Percentiles rank a stretch among this genome's conserved stretches.
These are phyloP conservation scores for Theonella swinhoei DNA, from an alignment of 37 sponge, comb jelly and placozoan species.

Conservation along the genomic window DNA sequence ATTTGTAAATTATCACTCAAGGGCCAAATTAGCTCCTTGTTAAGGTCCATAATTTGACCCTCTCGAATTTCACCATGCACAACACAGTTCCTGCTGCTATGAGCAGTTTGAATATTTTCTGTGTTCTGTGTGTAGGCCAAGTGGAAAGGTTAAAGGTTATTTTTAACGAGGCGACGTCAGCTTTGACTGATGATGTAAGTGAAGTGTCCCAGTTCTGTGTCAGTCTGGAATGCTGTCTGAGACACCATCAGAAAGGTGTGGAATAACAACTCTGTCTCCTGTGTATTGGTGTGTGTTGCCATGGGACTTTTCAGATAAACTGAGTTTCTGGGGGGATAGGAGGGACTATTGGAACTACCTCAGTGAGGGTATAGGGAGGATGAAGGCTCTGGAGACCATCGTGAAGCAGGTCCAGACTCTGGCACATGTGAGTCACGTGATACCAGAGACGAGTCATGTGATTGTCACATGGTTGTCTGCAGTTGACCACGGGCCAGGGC, in stretches of 20 bases:
- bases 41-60: background rate
- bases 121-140: slow-evolving; percentile 12
- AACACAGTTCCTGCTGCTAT: background rate
- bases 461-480: background rate
- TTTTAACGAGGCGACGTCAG: slow-evolving; percentile 1
- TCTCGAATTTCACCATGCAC: background rate
- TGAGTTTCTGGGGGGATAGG: slow-evolving; percentile 84
- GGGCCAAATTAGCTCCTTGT: background rate
- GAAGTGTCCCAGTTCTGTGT: slow-evolving; percentile 66
- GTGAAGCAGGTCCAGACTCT: slow-evolving; percentile 53
- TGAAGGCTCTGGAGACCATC: slow-evolving; percentile 50
- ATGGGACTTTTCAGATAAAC: slow-evolving; percentile 73
- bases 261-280: background rate
- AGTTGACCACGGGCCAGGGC: slow-evolving; percentile 70
- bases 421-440: slow-evolving; percentile 46
- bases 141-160: slow-evolving; percentile 68
- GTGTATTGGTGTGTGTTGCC: no score
- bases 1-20: no score
- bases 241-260: slow-evolving; percentile 80
- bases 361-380: slow-evolving; percentile 37
- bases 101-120: background rate
- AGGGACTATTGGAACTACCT: slow-evolving; percentile 81
- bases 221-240: slow-evolving; percentile 53
- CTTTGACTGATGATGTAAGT: slow-evolving; percentile 50
- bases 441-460: background rate